Conservation (phyloP, 1,140 invertebrate species). For the Marisa cornuarietis region DNA sequence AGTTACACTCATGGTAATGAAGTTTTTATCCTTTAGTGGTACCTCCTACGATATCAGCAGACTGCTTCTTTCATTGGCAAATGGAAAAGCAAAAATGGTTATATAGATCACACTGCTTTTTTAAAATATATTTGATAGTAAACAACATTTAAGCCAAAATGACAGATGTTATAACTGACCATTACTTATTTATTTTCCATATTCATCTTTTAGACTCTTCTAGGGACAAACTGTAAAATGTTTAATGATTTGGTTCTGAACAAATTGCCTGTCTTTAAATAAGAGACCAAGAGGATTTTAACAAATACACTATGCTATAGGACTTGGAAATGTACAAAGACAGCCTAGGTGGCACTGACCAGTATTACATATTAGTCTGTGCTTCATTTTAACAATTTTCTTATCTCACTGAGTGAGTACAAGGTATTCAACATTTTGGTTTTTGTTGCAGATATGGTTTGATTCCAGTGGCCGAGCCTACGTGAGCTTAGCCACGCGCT, state of each 20-base stretch:
- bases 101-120: background rate
- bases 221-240: no score
- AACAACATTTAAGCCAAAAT: no score
- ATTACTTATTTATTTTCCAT: conserved; percentile 1
- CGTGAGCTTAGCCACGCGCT: conserved; percentile 56
- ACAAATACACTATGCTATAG: no score
- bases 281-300: background rate
- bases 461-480: conserved; percentile 56
- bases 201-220: background rate
- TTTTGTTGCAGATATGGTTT: conserved; percentile 55
- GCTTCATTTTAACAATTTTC: background rate
- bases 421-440: background rate
- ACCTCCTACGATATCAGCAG: no score
- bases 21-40: no score
- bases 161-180: no score
- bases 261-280: background rate
- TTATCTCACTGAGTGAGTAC: background rate
- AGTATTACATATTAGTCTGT: no score
- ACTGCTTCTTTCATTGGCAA: background rate
- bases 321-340: no score
- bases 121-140: no score
- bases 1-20: no score
- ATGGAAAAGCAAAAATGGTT: background rate
- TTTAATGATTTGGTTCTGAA: no score
- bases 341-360: no score